Percentiles rank a stretch among this genome's conserved stretches.
These are phyloP conservation scores for Indri indri DNA, from an alignment of 2,113 vertebrate genomes.

Conservation along the genomic window DNA sequence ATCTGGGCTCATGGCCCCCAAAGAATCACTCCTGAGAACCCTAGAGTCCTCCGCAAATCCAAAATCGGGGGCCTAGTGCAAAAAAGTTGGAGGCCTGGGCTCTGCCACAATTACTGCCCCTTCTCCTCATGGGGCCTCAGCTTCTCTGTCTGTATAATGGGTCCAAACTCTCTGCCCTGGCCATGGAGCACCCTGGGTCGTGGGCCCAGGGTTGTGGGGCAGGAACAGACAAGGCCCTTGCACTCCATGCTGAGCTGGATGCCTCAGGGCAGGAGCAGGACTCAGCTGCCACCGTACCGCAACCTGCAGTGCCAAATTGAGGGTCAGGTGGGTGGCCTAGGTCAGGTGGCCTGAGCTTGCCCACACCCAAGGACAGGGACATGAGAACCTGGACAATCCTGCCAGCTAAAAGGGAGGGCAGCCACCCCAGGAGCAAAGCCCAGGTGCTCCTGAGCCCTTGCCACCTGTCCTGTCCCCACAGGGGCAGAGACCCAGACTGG, in stretches of 20 bases:
- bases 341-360: neutral
- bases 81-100: neutral
- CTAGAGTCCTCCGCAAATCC: neutral
- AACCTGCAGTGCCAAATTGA: slow-evolving; percentile 54
- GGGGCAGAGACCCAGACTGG: neutral
- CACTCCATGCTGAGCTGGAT: slow-evolving; percentile 73
- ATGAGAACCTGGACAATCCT: neutral
- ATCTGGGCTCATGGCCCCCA: neutral
- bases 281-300: slow-evolving; percentile 70
- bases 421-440: neutral
- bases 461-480: neutral
- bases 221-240: slow-evolving; percentile 64
- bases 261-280: slow-evolving; percentile 81
- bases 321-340: neutral
- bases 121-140: neutral
- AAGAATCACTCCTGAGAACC: neutral
- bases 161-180: neutral
- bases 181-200: neutral
- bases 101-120: neutral
- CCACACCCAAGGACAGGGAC: neutral
- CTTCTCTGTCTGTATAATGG: neutral
- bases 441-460: neutral
- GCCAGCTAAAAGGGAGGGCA: neutral
- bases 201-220: neutral
- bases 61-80: neutral